Base-by-base conservation (phyloP, 2,113 vertebrate genomes). In the Carassius gibelio region DNA sequence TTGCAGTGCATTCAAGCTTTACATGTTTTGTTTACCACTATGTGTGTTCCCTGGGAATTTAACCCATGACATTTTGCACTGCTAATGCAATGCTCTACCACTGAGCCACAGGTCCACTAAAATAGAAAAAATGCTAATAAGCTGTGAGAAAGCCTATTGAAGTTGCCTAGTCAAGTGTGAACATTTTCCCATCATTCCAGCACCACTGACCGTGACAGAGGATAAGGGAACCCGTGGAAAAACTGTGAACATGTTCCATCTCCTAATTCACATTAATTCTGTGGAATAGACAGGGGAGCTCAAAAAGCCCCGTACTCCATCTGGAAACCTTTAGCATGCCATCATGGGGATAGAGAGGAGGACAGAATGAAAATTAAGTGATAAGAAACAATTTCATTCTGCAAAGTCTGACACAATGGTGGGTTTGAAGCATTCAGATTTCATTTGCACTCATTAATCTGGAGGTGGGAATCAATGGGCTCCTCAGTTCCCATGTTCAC, bases 261-360 rank as follows among this genome's bases (percentile, higher is more conserved):
- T 83, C 57, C 80, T 85, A 66, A 89, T 89, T 87, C 83, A 80
- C 68, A 85, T 87, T 87, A 66, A 48, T 42, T 5, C 15, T 21
- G 75, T 68, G 85, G 81, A 80, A 61, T 42, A 79, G 55, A 80
- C 21, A 74, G 72, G 66, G 59, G 48, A 88, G 61, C 66, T 74
- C 55, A 42, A 42, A 75, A 85, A 50, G 52, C 66, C 75, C 50
- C 26, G 17, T 81, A 81, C 71, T 81, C 57, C 77, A 81, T 84
- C 76, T 86, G 84, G 66, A 69, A 84, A 81, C 71, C 84, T 81
- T 45, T 57, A 84, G 57, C 26, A 14, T 61, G 62, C n/a, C 75
- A 59, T 68, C 45, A 78, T 26, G 23, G 80, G 69, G 15, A 34
- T 50, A 59, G 36, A 50, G 26, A 78, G 52, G 52, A 42, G 52